These are phyloP conservation scores for Epizoanthus stellaris DNA, from an alignment of 92 coral and sea anemone species.

Conservation along the genomic window DNA sequence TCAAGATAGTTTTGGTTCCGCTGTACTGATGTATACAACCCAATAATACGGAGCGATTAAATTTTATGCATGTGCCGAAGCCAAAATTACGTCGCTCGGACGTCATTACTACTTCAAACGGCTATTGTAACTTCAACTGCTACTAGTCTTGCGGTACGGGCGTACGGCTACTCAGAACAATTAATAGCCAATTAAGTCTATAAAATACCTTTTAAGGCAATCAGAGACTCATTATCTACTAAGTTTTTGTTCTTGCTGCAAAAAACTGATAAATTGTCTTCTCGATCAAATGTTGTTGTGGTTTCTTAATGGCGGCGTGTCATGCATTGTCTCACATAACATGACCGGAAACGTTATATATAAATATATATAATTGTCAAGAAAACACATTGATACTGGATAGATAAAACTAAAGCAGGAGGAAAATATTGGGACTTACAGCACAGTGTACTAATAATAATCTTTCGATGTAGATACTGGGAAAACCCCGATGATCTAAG, in stretches of 20 bases:
- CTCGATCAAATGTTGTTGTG: not conserved
- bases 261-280: not conserved
- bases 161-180: not conserved
- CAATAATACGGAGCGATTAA: not conserved
- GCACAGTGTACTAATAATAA: no score
- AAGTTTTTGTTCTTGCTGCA: not conserved
- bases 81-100: constrained; percentile 12
- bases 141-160: not conserved
- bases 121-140: not conserved
- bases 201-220: constrained; percentile 28
- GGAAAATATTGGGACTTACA: no score
- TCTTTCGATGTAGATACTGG: no score
- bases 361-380: not conserved
- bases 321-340: not conserved
- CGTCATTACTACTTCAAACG: constrained; percentile 20
- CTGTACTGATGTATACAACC: not conserved
- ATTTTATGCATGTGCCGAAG: constrained; percentile 6
- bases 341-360: constrained; percentile 5
- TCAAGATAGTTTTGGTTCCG: constrained; percentile 10
- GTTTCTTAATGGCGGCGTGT: constrained; percentile 9
- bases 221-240: not conserved
- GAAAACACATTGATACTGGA: no score
- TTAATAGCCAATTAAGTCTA: not conserved
- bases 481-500: no score
- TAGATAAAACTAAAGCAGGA: no score